phyloP scores from a whole-genome alignment of 2,113 vertebrate species.

The Zosterops lateralis region DNA sequence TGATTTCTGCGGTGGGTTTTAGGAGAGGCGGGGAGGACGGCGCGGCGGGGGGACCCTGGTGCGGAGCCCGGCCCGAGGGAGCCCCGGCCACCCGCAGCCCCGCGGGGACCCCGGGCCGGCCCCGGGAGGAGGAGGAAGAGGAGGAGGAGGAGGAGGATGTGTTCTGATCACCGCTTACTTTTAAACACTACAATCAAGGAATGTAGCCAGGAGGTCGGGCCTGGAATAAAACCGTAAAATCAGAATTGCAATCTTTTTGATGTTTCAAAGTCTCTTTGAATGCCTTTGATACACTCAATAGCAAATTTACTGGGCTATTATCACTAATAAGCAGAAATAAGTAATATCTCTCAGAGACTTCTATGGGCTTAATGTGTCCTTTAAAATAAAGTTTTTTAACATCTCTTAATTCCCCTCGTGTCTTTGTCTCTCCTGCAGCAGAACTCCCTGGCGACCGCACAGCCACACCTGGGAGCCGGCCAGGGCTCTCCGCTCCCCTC shows the following conservation, averaged over 20 bases:
- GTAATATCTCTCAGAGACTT: constrained; percentile 48
- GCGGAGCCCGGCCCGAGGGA: neutral
- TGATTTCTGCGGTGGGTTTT: rapidly evolving
- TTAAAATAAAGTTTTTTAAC: constrained; percentile 56
- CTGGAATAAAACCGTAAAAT: constrained; percentile 63
- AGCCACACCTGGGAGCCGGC: neutral
- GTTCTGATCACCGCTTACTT: constrained; percentile 19
- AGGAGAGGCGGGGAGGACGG: neutral
- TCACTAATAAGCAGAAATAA: constrained; percentile 67
- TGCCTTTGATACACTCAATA: constrained; percentile 59
- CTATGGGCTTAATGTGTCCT: constrained; percentile 38
- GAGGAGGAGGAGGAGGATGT: neutral
- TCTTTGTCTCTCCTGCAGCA: constrained; percentile 19
- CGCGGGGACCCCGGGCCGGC: neutral
- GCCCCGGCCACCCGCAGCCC: neutral
- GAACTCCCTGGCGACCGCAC: neutral
- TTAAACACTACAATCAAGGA: constrained; percentile 34
- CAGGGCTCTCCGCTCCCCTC: neutral
- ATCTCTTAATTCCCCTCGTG: neutral
- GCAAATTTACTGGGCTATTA: constrained; percentile 58
- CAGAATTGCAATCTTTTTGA: constrained; percentile 57
- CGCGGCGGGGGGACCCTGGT: neutral
- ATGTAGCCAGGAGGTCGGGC: constrained; percentile 50
- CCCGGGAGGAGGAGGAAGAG: neutral
- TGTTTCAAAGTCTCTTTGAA: constrained; percentile 59